A percentile compares a stretch with the other conserved stretches of the same genome.
phyloP scores from a whole-genome alignment of 2,113 vertebrate genomes.

The Hydrolagus affinis region DNA sequence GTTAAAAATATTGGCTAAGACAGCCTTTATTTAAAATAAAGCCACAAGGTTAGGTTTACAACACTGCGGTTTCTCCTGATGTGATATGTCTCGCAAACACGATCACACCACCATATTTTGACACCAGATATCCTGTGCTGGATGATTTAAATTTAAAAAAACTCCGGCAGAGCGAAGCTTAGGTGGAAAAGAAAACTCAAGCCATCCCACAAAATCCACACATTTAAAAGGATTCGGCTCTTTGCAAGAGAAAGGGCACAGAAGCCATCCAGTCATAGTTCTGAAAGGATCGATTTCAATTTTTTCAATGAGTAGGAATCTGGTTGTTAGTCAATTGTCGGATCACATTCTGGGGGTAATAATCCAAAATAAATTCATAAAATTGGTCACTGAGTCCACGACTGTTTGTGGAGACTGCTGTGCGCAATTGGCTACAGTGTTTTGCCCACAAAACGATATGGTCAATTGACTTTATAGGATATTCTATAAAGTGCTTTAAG shows the following conservation, averaged over 20 bases:
- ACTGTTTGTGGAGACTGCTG: too few relatives aligned
- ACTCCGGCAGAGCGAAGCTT: too few relatives aligned
- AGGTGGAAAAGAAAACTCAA: neutral
- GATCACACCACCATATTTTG: conserved; percentile 17
- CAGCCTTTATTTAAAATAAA: neutral
- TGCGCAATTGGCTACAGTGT: too few relatives aligned
- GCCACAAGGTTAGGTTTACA: conserved; percentile 1
- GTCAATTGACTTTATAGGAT: too few relatives aligned
- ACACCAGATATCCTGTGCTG: conserved; percentile 8
- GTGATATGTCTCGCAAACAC: neutral
- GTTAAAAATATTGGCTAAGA: neutral
- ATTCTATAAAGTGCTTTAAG: too few relatives aligned
- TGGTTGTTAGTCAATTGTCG: too few relatives aligned
- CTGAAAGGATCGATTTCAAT: too few relatives aligned
- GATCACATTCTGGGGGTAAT: too few relatives aligned
- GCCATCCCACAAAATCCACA: neutral
- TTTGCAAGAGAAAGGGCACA: neutral
- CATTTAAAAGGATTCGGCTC: neutral
- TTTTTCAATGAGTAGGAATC: too few relatives aligned
- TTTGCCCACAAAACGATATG: too few relatives aligned
- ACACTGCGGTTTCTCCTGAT: neutral
- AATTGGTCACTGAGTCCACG: too few relatives aligned
- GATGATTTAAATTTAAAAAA: neutral
- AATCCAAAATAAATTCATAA: too few relatives aligned
- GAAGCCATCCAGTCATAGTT: neutral